Base-by-base conservation (phyloP, 2,888 invertebrate genomes). In the Hylaea fasciaria region DNA sequence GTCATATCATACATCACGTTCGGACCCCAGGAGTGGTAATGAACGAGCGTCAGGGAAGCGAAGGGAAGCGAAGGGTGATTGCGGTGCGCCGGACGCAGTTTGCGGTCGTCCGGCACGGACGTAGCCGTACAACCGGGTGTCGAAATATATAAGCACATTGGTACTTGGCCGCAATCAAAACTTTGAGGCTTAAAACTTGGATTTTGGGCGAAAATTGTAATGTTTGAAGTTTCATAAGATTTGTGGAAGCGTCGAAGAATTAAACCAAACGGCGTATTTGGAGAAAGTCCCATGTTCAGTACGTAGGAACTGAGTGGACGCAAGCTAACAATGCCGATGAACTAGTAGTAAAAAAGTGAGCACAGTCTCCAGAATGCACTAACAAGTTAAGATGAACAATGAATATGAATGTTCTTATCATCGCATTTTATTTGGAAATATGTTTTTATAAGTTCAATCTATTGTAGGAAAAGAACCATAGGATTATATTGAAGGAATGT, bases 101-200 rank as follows among this genome's bases (percentile, higher is more conserved):
- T 51, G 61, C 41, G 61, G 61, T 61, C 47, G 16, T 16, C 12
- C 43, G 47, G 61, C 61, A 61, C 61, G 61, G 43, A 51, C 55
- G 43, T 11, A n/a, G 10, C 39, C n/a, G 46, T 64, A 37, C 32
- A 32, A 1, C 3, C 53, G 67, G 68, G 43, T 41, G 41, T 16
- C 44, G 22, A 47, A 35, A 16, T 32, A 47, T 45, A 45, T 29
- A 45, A 45, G 29, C 45, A 45, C 28, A 29, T 44, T 44, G 10
- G 13, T 10, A 45, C 28, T 13, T 13, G 29, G 9, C 13, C n/a
- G 29, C 13, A 29, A 9, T 29, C 9, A 45, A 7, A 29, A 43
- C 17, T 41, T 41, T 43, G 11, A 35, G 12, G 14, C 0, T 47
- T 7, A 28, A 7, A 8, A 32, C 9, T 37, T 37, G n/a, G 37